phyloP scores from a whole-genome alignment of 2,888 invertebrate genomes.

The Epiblema foenella region DNA sequence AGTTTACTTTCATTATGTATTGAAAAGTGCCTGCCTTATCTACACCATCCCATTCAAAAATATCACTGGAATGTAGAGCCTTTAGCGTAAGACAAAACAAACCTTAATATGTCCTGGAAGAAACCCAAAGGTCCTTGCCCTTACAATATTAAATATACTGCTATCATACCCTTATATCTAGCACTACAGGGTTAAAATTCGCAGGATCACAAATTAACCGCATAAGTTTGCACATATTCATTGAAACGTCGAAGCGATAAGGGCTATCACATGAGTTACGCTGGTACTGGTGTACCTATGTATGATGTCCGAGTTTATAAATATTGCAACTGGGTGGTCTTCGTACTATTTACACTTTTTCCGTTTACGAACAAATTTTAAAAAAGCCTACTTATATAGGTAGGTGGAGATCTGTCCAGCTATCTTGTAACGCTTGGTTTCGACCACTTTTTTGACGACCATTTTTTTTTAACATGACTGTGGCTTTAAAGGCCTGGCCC shows the following conservation, averaged over 20 bases:
- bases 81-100: constrained; percentile 31
- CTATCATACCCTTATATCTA: not conserved
- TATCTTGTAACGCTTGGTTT: no score
- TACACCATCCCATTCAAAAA: not conserved
- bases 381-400: not conserved
- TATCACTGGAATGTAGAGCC: constrained; percentile 16
- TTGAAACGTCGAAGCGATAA: constrained; percentile 51
- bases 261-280: constrained; percentile 50
- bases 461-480: no score
- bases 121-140: constrained; percentile 58
- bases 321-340: constrained; percentile 41
- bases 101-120: constrained; percentile 50
- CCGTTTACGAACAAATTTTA: constrained; percentile 1
- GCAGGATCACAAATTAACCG: not conserved
- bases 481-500: no score
- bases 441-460: no score
- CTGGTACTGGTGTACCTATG: constrained; percentile 44
- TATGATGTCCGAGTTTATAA: constrained; percentile 17
- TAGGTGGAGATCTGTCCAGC: not conserved
- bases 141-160: constrained; percentile 37
- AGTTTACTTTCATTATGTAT: not conserved
- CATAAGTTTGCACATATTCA: constrained; percentile 48
- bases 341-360: constrained; percentile 19
- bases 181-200: constrained; percentile 1
- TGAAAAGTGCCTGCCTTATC: not conserved